These are phyloP conservation scores for Busseola fusca DNA, from an alignment of 2,888 invertebrate species.

Conservation along the genomic window DNA sequence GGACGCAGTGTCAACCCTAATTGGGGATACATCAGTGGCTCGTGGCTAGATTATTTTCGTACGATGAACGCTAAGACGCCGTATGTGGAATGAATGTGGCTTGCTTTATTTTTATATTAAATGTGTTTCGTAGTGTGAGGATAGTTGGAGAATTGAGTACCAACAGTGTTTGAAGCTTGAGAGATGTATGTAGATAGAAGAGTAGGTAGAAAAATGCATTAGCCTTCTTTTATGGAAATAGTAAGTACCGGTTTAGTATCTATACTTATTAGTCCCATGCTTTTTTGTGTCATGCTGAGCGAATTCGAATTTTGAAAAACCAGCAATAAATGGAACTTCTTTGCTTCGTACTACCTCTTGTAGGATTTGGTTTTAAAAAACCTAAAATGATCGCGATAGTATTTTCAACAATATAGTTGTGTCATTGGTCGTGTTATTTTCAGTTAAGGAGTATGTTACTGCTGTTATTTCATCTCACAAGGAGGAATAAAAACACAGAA, in stretches of 20 bases:
- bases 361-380: background rate
- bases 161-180: background rate
- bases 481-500: background rate
- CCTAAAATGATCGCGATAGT: background rate
- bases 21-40: slow-evolving; percentile 41
- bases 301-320: background rate
- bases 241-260: background rate
- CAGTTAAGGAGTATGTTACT: background rate
- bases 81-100: slow-evolving; percentile 38
- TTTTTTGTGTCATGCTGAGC: background rate
- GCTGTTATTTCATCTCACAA: background rate
- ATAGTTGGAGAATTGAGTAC: background rate
- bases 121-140: slow-evolving; percentile 30
- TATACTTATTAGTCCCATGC: slow-evolving; percentile 4
- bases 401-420: background rate
- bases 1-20: slow-evolving; percentile 48
- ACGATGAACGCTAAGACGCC: slow-evolving; percentile 36
- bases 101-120: slow-evolving; percentile 48
- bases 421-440: background rate
- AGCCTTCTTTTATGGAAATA: background rate
- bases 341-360: background rate
- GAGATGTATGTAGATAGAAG: background rate
- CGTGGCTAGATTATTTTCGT: slow-evolving; percentile 58
- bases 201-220: background rate
- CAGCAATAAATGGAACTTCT: background rate